phyloP scores from a whole-genome alignment of 2,797 vertebrate species.

The Liasis olivaceus region DNA sequence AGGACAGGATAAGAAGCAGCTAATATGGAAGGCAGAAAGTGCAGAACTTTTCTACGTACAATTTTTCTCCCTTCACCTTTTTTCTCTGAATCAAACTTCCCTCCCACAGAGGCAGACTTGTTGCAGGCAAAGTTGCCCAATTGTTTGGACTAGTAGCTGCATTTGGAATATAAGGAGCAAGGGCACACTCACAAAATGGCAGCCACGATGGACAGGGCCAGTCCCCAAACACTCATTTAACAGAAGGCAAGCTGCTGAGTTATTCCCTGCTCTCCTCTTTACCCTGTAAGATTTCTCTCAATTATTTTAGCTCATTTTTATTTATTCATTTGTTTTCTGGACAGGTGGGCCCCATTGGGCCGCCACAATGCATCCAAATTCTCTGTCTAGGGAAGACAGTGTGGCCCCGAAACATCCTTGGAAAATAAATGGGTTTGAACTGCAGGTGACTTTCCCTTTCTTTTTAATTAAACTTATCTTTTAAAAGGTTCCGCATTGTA shows the following conservation, averaged over 20 bases:
- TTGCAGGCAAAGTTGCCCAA: background rate
- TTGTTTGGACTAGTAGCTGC: no score
- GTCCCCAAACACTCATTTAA: background rate
- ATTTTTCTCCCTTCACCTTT: background rate
- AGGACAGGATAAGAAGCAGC: background rate
- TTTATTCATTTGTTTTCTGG: background rate
- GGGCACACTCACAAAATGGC: background rate
- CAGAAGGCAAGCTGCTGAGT: background rate
- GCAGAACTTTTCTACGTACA: background rate
- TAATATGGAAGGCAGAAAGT: background rate
- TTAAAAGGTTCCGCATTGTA: background rate
- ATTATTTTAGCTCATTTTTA: background rate
- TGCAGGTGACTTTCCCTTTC: background rate
- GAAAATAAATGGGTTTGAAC: background rate
- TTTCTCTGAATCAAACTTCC: background rate
- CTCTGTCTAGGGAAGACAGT: background rate
- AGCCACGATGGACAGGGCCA: background rate
- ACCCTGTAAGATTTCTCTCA: background rate
- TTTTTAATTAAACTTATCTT: background rate
- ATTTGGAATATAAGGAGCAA: background rate
- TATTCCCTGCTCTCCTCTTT: background rate
- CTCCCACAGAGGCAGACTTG: background rate
- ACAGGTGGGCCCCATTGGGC: background rate
- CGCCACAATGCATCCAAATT: background rate
- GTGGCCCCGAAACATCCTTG: background rate